Evolutionary conservation across 2,888 invertebrate species (phyloP), one percentile per base, ranked within the genome.

Genomic region (Parochlus steinenii): DNA sequence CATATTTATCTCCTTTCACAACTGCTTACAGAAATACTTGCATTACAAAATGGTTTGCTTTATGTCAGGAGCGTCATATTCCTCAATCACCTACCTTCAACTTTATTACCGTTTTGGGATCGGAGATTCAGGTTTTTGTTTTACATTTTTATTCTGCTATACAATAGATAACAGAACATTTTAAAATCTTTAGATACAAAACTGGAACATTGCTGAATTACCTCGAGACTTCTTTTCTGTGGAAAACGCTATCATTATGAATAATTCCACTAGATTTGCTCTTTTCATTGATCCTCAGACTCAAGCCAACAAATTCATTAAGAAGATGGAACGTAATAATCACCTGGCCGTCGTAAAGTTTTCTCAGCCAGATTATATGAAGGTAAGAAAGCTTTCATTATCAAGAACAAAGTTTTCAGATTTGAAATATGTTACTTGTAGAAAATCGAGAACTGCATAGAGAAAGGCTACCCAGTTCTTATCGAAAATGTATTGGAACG

Each of bases 231-330:
- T 69, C 8, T 69, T 89, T 46, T 87, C 86, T 1, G 78, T 85
- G 22, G 89, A 90, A 56, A 90, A 87, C 40, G 87, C 83, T 3
- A 80, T 90, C 29, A 69, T 90, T 40, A 78, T 83, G 42, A 69
- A 70, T 26, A 77, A 78, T 56, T 86, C 89, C 0, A 69, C 76
- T 12, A 68, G 89, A 22, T 90, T 86, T 76, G 87, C 90, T 2
- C 66, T 92, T 22, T 78, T 90, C 55, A 82, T 92, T 43, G 90
- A 92, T 60, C 90, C 90, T 0, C 89, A 90, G 59, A 80, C 79
- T 7, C 89, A 90, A 53, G 90, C 89, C 19, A 86, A 86, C 51
- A 83, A 82, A 52, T 90, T 89, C 89, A 74, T 90, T 22, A 74
- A 82, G 45, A 81, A 81, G 46, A 79, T 83, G 79, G 89, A 86